Conservation (phyloP, 1,140 invertebrate genomes). For the Drosophila bocqueti region DNA sequence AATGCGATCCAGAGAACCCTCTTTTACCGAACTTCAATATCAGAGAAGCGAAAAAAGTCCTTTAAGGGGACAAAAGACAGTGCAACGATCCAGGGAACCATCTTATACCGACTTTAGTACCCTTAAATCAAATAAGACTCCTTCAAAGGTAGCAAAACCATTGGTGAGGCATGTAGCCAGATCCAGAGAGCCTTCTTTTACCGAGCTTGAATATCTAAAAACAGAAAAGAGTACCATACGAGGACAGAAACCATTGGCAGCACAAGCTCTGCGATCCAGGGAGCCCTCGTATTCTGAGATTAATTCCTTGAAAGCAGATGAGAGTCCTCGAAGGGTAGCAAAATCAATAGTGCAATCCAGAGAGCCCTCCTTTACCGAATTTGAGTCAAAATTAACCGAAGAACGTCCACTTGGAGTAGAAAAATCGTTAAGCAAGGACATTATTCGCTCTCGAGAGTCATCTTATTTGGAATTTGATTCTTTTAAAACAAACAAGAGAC, state of each 20-base stretch:
- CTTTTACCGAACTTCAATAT: not conserved
- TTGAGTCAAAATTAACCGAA: not conserved
- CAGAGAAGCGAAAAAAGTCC: not conserved
- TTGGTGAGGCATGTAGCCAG: too few relatives aligned
- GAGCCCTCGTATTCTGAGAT: not conserved
- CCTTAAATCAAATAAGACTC: not conserved
- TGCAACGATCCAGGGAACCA: not conserved
- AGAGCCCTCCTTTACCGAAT: not conserved
- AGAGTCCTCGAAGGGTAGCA: not conserved
- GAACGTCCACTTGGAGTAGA: not conserved
- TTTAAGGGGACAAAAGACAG: not conserved
- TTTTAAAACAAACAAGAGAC: not conserved
- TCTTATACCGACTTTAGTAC: not conserved
- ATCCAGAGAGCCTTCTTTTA: slow-evolving; percentile 10
- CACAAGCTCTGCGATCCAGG: not conserved
- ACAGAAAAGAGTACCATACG: not conserved
- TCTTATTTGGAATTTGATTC: slow-evolving; percentile 4
- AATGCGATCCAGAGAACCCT: slow-evolving; percentile 1
- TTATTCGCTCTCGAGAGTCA: slow-evolving; percentile 1
- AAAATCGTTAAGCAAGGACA: not conserved
- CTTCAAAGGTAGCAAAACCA: not conserved
- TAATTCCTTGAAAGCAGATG: not conserved
- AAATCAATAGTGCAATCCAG: not conserved
- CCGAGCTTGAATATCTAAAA: not conserved
- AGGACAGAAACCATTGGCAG: not conserved